Base-by-base conservation (phyloP, 2,113 vertebrate genomes). In the Sebastes schlegelii region DNA sequence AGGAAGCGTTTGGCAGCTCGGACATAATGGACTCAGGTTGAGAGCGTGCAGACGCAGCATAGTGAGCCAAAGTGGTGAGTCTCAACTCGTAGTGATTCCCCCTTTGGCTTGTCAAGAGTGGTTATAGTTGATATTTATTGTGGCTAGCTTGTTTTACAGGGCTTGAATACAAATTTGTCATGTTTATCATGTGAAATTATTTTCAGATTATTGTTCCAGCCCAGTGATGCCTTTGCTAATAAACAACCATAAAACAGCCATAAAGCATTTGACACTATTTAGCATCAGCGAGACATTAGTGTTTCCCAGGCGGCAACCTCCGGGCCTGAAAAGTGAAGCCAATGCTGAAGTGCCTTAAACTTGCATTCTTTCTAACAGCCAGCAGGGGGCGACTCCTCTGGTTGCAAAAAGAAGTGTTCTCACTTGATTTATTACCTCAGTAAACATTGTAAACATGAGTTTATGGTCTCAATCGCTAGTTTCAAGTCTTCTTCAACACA, bases 1-100 rank as follows among this genome's bases (percentile, higher is more conserved):
- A 88, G 62, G 86, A 83, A 85, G 78, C 10, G n/a, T 85, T 79
- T 88, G 85, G 87, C 85, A 91, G 86, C 74, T 62, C 1, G 58
- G 19, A 75, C 45, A 65, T 72, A 80, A 82, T 74, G 82, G 54
- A 70, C 74, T 82, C 60, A 61, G 70, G 57, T 72, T 89, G 86
- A 91, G 80, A 75, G 55, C 70, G 6, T 72, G 71, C 88, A 89
- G 85, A 83, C 74, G 6, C 76, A 13, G 12, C 75, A n/a, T 7
- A n/a, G 19, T 12, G 45, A 82, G 80, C 80, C 83, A 79, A 63
- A 79, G 68, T 23, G 68, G 34, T 55, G 11, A 61, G 52, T 63
- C 71, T 70, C 62, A 51, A 48, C 64, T 48, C 48, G 9, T 7
- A 42, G 42, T 54, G 58, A 71, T 74, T 75, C 62, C 58, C 60